phyloP scores from a whole-genome alignment of 2,888 invertebrate species.

The Cactoblastis cactorum region DNA sequence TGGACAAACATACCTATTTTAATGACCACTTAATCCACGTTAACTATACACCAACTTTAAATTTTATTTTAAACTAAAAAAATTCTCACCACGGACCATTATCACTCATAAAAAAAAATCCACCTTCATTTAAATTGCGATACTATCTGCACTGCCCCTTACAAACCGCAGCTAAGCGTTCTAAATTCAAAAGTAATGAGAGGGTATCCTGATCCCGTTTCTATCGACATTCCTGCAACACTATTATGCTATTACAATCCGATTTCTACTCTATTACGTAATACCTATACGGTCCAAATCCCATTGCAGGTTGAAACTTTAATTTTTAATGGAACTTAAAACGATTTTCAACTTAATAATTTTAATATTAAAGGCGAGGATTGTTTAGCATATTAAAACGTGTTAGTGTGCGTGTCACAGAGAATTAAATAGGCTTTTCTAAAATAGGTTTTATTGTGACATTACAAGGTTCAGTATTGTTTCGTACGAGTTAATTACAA shows the following conservation, averaged over 20 bases:
- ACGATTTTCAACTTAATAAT: slow-evolving; percentile 10
- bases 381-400: slow-evolving; percentile 6
- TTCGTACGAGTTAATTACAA: slow-evolving; percentile 24
- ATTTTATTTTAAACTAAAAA: too few relatives aligned
- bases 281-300: background rate
- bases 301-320: background rate
- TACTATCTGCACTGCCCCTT: slow-evolving; percentile 8
- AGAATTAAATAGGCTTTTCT: background rate
- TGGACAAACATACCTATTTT: too few relatives aligned
- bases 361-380: slow-evolving; percentile 5
- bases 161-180: slow-evolving; percentile 27
- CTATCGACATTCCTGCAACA: slow-evolving; percentile 28
- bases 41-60: too few relatives aligned
- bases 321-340: slow-evolving; percentile 7
- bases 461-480: background rate
- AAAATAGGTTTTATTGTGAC: background rate
- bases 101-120: background rate
- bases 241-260: slow-evolving; percentile 7
- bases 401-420: background rate
- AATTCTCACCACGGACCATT: too few relatives aligned
- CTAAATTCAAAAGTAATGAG: slow-evolving; percentile 46
- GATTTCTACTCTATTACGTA: background rate
- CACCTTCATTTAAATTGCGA: background rate
- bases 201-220: slow-evolving; percentile 36
- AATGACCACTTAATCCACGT: too few relatives aligned